Percentiles rank a stretch among this genome's conserved stretches.
Conservation (phyloP, 1,140 invertebrate genomes). For the Diprion similis region DNA sequence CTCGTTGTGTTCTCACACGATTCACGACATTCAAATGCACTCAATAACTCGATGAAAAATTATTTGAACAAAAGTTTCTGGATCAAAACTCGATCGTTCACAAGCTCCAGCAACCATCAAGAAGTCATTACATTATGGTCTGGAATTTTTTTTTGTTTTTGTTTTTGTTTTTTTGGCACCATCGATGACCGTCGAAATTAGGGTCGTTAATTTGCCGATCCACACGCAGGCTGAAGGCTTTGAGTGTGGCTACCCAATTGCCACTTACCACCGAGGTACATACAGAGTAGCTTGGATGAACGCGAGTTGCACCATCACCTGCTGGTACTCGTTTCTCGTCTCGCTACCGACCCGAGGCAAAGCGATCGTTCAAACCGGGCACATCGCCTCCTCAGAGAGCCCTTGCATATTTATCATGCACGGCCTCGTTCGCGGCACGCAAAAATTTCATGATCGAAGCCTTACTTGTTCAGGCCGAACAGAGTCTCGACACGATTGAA, state of each 20-base stretch:
- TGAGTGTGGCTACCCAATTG: constrained; percentile 9
- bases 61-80: no score
- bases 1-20: no score
- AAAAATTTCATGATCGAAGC: no score
- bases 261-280: neutral
- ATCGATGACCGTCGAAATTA: constrained; percentile 23
- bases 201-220: constrained; percentile 29
- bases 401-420: neutral
- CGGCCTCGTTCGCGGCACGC: neutral
- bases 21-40: no score
- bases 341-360: constrained; percentile 13
- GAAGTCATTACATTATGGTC: neutral
- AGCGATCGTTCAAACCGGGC: neutral
- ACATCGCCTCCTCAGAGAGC: neutral
- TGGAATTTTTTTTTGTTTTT: neutral
- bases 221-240: constrained; percentile 9
- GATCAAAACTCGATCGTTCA: no score
- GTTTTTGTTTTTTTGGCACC: neutral
- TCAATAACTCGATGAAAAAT: no score
- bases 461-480: no score
- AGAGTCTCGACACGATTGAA: no score
- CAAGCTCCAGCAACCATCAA: no score
- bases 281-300: neutral
- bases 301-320: neutral
- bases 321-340: constrained; percentile 4